A percentile compares a stretch with the other conserved stretches of the same genome.
Evolutionary conservation across 2,888 invertebrate species (phyloP).

Genomic region (Drosophila sordidapex): DNA sequence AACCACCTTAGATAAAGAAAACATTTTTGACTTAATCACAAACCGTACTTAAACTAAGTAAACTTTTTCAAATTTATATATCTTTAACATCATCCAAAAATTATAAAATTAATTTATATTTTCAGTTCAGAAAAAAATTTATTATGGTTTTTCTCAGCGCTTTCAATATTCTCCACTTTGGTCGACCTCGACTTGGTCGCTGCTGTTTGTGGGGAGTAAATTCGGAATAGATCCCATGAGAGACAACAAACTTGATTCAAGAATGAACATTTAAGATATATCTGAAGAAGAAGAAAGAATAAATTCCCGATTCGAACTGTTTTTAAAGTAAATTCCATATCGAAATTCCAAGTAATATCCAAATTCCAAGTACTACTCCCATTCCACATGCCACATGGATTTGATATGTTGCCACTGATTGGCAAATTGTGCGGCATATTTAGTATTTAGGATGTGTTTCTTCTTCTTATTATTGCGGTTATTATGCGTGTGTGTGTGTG

Average conservation of each 20-base stretch:
- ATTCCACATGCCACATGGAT: background rate
- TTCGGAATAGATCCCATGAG: background rate
- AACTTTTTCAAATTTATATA: background rate
- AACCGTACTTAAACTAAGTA: background rate
- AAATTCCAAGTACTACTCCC: background rate
- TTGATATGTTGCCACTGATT: slow-evolving; percentile 8
- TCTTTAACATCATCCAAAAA: background rate
- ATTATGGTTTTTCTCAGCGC: background rate
- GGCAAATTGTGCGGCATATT: slow-evolving; percentile 16
- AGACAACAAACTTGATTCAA: background rate
- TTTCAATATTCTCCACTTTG: background rate
- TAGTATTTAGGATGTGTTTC: slow-evolving; percentile 18
- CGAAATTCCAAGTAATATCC: background rate
- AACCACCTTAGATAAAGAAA: background rate
- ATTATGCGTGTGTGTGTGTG: background rate
- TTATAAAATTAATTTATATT: too few relatives aligned
- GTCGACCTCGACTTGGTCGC: background rate
- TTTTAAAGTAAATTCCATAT: background rate
- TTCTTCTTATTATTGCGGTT: slow-evolving; percentile 2
- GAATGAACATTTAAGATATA: background rate
- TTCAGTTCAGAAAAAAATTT: too few relatives aligned
- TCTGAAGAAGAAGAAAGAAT: too few relatives aligned
- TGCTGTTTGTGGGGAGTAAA: background rate
- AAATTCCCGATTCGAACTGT: too few relatives aligned
- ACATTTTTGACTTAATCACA: background rate